Percentiles rank a stretch among this genome's conserved stretches.
These are phyloP conservation scores for Ciconia boyciana DNA, from an alignment of 2,113 vertebrate genomes.

Conservation along the genomic window DNA sequence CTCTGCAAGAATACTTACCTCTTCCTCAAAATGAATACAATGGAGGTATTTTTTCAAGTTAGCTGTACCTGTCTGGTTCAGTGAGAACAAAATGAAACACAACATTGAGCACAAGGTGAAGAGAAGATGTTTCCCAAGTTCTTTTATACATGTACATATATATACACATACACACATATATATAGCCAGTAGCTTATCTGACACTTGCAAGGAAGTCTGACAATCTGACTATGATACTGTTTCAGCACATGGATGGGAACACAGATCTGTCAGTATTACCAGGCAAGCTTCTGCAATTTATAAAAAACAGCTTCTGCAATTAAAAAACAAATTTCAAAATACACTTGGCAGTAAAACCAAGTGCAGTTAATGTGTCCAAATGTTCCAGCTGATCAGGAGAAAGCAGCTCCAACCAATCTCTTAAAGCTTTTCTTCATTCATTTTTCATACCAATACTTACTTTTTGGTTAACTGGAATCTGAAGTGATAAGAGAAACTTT, in stretches of 20 bases:
- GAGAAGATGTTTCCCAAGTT: background rate
- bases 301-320: background rate
- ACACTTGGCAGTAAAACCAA: background rate
- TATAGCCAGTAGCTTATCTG: background rate
- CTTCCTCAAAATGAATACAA: background rate
- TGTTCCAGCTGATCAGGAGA: background rate
- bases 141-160: background rate
- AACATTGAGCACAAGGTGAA: background rate
- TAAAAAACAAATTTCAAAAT: background rate
- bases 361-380: background rate
- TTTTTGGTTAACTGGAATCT: background rate
- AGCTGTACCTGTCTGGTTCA: background rate
- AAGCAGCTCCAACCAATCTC: background rate
- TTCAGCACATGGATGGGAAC: background rate
- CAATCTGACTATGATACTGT: background rate
- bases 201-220: background rate
- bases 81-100: background rate
- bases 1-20: background rate
- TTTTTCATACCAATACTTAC: background rate
- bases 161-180: fast-evolving
- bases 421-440: background rate
- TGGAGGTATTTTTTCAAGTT: background rate
- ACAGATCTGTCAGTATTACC: background rate
- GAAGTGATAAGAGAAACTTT: background rate
- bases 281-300: background rate